Evolutionary conservation across 1,140 invertebrate genomes (phyloP).

Genomic region (Campoletis sonorensis): DNA sequence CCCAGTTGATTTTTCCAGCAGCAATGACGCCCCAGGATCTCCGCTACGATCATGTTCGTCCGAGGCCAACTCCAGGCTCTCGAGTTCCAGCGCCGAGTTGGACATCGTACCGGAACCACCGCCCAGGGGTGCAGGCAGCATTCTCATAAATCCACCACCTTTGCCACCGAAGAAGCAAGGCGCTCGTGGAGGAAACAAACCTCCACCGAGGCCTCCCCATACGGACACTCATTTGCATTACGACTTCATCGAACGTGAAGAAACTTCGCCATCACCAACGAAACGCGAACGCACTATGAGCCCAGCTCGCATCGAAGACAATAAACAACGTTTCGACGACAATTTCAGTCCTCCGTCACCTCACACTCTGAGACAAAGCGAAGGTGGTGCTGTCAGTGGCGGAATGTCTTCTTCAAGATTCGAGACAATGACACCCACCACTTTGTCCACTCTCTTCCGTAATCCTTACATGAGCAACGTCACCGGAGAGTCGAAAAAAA

Average conservation of each 20-base stretch:
- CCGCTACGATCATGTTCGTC: conserved; percentile 67
- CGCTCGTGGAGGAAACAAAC: conserved; percentile 72
- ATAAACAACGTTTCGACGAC: conserved; percentile 66
- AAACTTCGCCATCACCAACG: conserved; percentile 70
- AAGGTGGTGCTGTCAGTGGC: conserved; percentile 50
- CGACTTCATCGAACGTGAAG: conserved; percentile 80
- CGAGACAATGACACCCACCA: conserved; percentile 68
- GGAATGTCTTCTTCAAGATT: conserved; percentile 64
- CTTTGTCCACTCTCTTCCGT: conserved; percentile 65
- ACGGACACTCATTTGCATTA: conserved; percentile 79
- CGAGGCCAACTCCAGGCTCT: conserved; percentile 69
- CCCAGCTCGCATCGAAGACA: conserved; percentile 54
- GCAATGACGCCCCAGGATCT: conserved; percentile 67
- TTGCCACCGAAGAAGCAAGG: conserved; percentile 88
- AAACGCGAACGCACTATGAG: conserved; percentile 59
- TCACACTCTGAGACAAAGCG: conserved; percentile 59
- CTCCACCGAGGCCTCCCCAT: conserved; percentile 82
- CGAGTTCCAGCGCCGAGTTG: conserved; percentile 71
- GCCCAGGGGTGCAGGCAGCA: conserved; percentile 79
- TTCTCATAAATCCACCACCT: conserved; percentile 85
- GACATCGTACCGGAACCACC: conserved; percentile 83
- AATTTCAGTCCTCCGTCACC: conserved; percentile 70
- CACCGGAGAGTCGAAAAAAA: conserved; percentile 57
- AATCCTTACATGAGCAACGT: conserved; percentile 53
- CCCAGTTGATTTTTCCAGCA: conserved; percentile 69